Conservation (phyloP, 35 echinoderm and acorn worm genomes). For the Lytechinus pictus region DNA sequence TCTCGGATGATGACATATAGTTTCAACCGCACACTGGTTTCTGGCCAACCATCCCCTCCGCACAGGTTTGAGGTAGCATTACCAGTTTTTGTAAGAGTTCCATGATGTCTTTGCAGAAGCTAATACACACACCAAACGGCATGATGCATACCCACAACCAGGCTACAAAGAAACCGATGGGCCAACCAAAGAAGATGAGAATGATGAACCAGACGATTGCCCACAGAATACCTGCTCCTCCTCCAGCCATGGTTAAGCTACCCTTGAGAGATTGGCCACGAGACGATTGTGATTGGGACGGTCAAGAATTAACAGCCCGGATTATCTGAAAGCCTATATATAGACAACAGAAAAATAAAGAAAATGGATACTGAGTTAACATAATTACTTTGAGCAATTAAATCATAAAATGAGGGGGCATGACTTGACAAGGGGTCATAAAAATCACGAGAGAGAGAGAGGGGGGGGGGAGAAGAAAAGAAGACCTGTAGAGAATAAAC, state of each 20-base stretch:
- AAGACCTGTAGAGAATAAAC: no score
- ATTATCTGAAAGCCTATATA: not conserved
- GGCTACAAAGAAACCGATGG: slow-evolving; percentile 84
- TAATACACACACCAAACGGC: slow-evolving; percentile 93
- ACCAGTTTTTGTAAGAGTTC: slow-evolving; percentile 88
- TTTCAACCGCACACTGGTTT: slow-evolving; percentile 84
- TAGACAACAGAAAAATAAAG: not conserved
- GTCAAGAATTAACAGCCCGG: not conserved
- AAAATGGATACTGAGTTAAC: not conserved
- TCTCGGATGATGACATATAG: not conserved
- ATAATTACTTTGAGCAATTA: no score
- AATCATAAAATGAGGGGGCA: no score
- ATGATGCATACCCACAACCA: slow-evolving; percentile 90
- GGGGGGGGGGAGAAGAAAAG: no score
- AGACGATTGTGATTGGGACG: not conserved
- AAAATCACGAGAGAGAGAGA: no score
- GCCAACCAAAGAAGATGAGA: slow-evolving; percentile 97
- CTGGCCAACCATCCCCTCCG: slow-evolving; percentile 85
- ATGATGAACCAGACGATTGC: slow-evolving; percentile 86
- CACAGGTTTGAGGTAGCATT: slow-evolving; percentile 73
- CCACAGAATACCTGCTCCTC: slow-evolving; percentile 86
- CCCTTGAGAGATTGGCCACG: not conserved
- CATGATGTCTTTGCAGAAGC: slow-evolving; percentile 87
- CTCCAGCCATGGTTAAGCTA: slow-evolving; percentile 58
- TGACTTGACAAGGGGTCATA: no score